A percentile compares a stretch with the other conserved stretches of the same genome.
Conservation (phyloP, 2,888 invertebrate species). For the Abrostola triplasia region DNA sequence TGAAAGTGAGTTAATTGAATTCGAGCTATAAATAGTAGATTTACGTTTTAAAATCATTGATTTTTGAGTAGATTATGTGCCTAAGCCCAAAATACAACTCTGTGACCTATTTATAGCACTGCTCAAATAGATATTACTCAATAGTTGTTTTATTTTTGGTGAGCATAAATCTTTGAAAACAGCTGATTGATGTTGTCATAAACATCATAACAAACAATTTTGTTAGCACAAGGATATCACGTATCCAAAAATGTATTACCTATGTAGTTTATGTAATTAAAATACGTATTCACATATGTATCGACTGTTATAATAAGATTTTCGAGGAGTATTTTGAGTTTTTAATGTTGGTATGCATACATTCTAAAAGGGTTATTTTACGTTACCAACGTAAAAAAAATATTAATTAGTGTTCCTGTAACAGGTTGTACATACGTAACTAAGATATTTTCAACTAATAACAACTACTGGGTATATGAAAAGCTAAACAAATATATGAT, state of each 20-base stretch:
- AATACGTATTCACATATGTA: too few species aligned
- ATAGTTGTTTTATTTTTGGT: slow-evolving; percentile 33
- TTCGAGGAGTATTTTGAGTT: too few species aligned
- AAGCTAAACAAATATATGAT: too few species aligned
- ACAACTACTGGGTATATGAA: too few species aligned
- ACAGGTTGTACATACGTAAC: too few species aligned
- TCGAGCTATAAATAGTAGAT: not conserved
- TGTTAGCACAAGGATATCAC: not conserved
- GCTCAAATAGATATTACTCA: slow-evolving; percentile 18
- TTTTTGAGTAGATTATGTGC: slow-evolving; percentile 1
- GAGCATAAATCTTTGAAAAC: slow-evolving; percentile 22
- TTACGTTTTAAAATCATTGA: not conserved
- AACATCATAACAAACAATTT: slow-evolving; percentile 26
- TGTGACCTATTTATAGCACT: slow-evolving; percentile 35
- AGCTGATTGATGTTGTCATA: slow-evolving; percentile 47
- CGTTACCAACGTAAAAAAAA: too few species aligned
- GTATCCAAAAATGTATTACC: not conserved
- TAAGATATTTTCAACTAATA: too few species aligned
- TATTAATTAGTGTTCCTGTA: too few species aligned
- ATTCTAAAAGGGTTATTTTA: too few species aligned
- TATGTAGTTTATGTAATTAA: too few species aligned
- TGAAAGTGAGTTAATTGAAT: slow-evolving; percentile 7
- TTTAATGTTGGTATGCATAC: too few species aligned
- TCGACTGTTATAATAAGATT: too few species aligned
- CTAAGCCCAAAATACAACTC: not conserved